Evolutionary conservation across 2,113 vertebrate genomes (phyloP).

Genomic region (Anhinga rufa): DNA sequence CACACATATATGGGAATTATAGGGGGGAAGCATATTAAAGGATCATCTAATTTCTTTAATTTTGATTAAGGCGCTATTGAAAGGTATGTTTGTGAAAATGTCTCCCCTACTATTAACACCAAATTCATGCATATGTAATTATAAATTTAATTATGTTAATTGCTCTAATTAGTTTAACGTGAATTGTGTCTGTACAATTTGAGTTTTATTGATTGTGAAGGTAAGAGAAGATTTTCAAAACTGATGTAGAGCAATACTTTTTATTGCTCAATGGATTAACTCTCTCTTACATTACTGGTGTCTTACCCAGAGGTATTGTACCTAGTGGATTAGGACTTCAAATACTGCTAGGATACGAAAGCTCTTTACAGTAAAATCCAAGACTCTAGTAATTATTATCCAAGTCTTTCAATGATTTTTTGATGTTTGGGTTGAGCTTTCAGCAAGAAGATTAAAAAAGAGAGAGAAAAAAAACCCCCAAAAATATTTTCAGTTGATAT

Average conservation of each 20-base stretch:
- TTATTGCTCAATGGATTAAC: constrained; percentile 45
- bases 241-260: background rate
- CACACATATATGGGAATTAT: background rate
- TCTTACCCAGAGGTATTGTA: constrained; percentile 46
- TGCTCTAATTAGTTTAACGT: constrained; percentile 8
- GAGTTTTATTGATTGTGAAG: constrained; percentile 29
- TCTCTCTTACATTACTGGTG: background rate
- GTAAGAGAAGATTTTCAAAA: constrained; percentile 2
- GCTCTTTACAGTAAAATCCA: constrained; percentile 57
- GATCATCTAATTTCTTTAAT: background rate
- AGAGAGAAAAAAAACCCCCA: background rate
- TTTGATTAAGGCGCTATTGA: background rate
- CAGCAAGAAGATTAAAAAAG: constrained; percentile 26
- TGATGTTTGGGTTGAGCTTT: constrained; percentile 58
- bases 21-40: background rate
- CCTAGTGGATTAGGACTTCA: constrained; percentile 71
- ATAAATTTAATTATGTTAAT: constrained; percentile 15
- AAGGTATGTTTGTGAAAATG: background rate
- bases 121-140: background rate
- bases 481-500: constrained; percentile 48
- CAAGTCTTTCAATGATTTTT: constrained; percentile 60
- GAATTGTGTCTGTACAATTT: constrained; percentile 21
- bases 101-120: background rate
- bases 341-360: constrained; percentile 61
- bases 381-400: constrained; percentile 66